Conservation (phyloP, 2,113 vertebrate species). For the Mungos mungo region DNA sequence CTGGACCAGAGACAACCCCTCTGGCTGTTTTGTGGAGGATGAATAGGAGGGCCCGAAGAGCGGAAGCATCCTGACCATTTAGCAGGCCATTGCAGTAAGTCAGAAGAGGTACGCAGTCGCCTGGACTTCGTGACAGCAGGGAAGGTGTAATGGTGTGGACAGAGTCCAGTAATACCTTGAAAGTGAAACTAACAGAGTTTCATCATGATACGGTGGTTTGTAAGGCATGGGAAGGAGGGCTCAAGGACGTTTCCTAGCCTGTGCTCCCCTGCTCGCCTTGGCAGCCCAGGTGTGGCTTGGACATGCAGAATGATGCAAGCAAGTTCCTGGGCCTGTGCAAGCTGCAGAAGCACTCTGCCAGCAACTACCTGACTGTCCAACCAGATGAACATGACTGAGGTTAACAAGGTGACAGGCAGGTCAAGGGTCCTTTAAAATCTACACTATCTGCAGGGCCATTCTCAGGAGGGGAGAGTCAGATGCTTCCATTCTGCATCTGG, state of each 20-base stretch:
- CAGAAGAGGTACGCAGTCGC: background rate
- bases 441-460: background rate
- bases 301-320: background rate
- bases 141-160: background rate
- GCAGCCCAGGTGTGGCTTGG: background rate
- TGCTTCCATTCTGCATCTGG: background rate
- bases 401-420: background rate
- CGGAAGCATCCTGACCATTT: background rate
- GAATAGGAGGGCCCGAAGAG: background rate
- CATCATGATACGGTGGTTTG: too few relatives aligned
- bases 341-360: background rate
- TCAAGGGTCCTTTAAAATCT: background rate
- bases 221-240: background rate
- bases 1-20: background rate
- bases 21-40: background rate
- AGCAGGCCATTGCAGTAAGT: background rate
- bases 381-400: background rate
- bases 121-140: background rate
- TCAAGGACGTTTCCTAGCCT: background rate
- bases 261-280: too few relatives aligned
- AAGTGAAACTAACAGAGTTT: background rate
- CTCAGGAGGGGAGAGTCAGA: background rate
- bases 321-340: background rate
- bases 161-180: background rate
- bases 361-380: background rate